These are phyloP conservation scores for Lontra canadensis DNA, from an alignment of 2,113 vertebrate genomes.

Conservation along the genomic window DNA sequence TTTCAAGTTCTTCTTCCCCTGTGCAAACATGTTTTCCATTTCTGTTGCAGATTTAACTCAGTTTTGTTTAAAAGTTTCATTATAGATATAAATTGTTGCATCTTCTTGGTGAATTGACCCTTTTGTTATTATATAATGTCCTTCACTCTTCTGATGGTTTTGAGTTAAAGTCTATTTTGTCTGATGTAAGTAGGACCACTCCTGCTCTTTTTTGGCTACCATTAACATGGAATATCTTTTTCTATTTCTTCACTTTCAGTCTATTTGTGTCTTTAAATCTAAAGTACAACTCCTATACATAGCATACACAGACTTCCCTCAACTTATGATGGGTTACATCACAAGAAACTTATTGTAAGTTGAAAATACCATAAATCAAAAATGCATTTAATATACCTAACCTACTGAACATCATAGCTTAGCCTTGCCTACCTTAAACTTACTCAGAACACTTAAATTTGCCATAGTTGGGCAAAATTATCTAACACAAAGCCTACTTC, in stretches of 20 bases:
- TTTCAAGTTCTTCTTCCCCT: not conserved
- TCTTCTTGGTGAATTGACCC: not conserved
- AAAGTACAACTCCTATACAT: not conserved
- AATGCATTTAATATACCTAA: not conserved
- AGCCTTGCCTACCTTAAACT: not conserved
- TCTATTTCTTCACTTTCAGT: not conserved
- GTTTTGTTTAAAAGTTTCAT: not conserved
- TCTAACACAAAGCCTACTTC: not conserved
- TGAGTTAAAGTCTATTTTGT: not conserved
- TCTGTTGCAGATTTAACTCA: not conserved
- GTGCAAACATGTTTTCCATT: not conserved
- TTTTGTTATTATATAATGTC: not conserved
- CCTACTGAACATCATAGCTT: not conserved
- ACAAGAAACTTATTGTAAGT: not conserved
- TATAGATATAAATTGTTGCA: not conserved
- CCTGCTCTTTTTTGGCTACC: not conserved
- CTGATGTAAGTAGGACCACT: not conserved
- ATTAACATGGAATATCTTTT: not conserved
- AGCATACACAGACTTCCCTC: not conserved
- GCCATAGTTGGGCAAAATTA: not conserved
- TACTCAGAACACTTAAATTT: not conserved
- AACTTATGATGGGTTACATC: not conserved
- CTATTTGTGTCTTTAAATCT: not conserved
- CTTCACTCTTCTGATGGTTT: not conserved
- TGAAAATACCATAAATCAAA: not conserved